Evolutionary conservation across 2,797 vertebrate species (phyloP), one percentile per base, ranked within the genome.

Genomic region (Pyrocephalus nanus): DNA sequence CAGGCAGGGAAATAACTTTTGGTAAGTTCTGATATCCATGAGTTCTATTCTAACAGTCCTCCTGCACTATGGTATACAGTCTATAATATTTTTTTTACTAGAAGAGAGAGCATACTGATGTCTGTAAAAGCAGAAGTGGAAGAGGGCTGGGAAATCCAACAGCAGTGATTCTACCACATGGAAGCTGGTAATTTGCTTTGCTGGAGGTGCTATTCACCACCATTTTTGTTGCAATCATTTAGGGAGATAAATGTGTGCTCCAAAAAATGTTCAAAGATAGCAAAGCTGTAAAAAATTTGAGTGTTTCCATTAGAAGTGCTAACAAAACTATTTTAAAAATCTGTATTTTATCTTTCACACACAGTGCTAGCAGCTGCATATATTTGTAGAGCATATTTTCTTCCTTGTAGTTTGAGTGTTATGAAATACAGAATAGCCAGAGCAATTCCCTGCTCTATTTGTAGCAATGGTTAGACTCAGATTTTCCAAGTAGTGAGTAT

Each of bases 181-280:
- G 42, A 92, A 92, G 55, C 50, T 51, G 26, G 29, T 80, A 64
- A 94, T 96, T 90, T 96, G 42, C 71, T 88, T 94, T 89, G 78
- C 65, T 89, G 75, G 78, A 83, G 27, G 7, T 85, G 22, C 18
- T 71, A n/a, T 62, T 83, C 54, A 47, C 42, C 32, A 82, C 15
- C 47, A 40, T 65, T 92, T 95, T 86, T 83, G 57, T 80, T 92
- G 54, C 72, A 85, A 18, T 80, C 38, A 74, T 69, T 96, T 89
- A 91, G 21, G 61, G 54, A 82, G 69, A 75, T 69, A 89, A 80
- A 87, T 53, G 25, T 15, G 12, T 65, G 15, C 34, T 82, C 36
- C 26, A 71, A 43, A 25, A 92, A 89, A 80, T 34, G 42, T n/a
- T 64, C 27, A 1, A 64, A 47, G 78, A 85, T n/a, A 79, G 23